A percentile compares a stretch with the other conserved stretches of the same genome.
phyloP scores from a whole-genome alignment of 1,140 invertebrate species.

The Protaetia brevitarsis region DNA sequence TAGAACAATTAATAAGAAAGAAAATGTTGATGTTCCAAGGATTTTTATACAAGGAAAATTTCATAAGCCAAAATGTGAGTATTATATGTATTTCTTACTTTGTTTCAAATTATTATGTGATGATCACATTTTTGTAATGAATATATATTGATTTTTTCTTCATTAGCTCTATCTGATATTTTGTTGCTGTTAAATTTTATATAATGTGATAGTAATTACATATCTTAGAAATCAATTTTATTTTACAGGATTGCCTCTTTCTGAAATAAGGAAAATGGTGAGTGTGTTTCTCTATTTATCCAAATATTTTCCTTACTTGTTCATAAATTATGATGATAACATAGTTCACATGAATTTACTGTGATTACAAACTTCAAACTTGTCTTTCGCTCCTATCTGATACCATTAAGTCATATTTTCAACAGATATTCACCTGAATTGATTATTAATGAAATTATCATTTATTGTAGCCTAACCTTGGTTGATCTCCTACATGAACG shows the following conservation, averaged over 20 bases:
- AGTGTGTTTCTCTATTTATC: neutral
- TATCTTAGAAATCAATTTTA: neutral
- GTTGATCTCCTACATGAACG: too few species aligned
- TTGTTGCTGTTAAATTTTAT: neutral
- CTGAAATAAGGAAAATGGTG: neutral
- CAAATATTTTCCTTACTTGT: neutral
- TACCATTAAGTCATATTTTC: neutral
- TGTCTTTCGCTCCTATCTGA: constrained; percentile 20
- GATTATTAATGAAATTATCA: too few species aligned
- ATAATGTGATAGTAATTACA: neutral
- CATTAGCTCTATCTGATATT: constrained; percentile 25
- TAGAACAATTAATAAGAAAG: constrained; percentile 87
- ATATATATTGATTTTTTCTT: constrained; percentile 10
- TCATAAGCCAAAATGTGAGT: constrained; percentile 53
- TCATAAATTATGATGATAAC: neutral
- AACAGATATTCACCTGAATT: too few species aligned
- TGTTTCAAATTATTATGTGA: constrained; percentile 5
- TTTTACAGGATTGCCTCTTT: neutral
- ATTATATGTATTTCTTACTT: constrained; percentile 26
- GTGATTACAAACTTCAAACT: constrained; percentile 16
- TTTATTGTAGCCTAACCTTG: too few species aligned
- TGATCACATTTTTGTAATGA: constrained; percentile 3
- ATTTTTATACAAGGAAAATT: constrained; percentile 93
- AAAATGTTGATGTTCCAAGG: constrained; percentile 83
- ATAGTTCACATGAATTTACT: constrained; percentile 15